phyloP scores from a whole-genome alignment of 1,140 invertebrate species.

The Meteorus sp. region DNA sequence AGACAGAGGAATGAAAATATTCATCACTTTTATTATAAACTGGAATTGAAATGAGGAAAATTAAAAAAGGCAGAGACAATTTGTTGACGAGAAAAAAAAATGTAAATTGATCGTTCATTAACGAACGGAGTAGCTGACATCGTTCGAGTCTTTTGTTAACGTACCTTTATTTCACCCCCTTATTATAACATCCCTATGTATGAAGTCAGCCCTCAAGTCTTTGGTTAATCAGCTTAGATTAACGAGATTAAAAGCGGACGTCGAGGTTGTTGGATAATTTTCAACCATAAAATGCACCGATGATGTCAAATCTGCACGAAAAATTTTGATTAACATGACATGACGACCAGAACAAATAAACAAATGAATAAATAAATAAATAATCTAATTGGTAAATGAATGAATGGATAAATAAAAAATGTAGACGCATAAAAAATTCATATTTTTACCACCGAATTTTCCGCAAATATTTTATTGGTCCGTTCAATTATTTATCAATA shows the following conservation, averaged over 20 bases:
- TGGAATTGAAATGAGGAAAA: background rate
- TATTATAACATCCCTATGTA: slow-evolving; percentile 23
- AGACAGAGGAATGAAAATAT: background rate
- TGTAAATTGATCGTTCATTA: slow-evolving; percentile 49
- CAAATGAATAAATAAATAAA: too few species aligned
- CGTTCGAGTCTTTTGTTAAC: slow-evolving; percentile 21
- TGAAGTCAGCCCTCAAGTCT: slow-evolving; percentile 46
- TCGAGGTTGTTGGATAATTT: slow-evolving; percentile 30
- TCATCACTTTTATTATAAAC: background rate
- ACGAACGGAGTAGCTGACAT: slow-evolving; percentile 44
- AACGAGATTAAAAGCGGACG: slow-evolving; percentile 43
- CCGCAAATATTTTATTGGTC: background rate
- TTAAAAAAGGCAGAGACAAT: background rate
- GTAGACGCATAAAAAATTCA: background rate
- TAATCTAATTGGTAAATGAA: too few species aligned
- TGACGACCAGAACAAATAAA: too few species aligned
- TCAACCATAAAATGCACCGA: slow-evolving; percentile 9
- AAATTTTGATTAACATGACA: too few species aligned
- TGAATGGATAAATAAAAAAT: too few species aligned
- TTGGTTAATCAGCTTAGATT: slow-evolving; percentile 52
- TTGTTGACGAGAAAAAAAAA: slow-evolving; percentile 18
- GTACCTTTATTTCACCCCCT: slow-evolving; percentile 13
- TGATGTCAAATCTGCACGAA: slow-evolving; percentile 10
- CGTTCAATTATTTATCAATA: background rate
- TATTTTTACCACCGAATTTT: background rate